phyloP scores from a whole-genome alignment of 2,888 invertebrate genomes.

The Cantharis lateralis region DNA sequence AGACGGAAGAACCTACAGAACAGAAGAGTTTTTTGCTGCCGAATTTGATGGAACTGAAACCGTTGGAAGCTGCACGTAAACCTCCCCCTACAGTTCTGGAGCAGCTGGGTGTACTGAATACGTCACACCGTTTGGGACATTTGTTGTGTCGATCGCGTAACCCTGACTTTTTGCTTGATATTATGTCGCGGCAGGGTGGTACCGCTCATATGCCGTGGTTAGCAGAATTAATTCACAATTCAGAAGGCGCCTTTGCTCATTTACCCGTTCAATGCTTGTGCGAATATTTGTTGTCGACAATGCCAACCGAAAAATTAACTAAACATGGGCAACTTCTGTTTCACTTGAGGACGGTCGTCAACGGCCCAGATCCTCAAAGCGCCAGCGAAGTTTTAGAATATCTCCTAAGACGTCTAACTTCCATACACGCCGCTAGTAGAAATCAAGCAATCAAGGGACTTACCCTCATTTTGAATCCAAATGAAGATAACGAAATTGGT shows the following conservation, averaged over 20 bases:
- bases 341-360: slow-evolving; percentile 63
- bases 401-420: slow-evolving; percentile 82
- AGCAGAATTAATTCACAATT: slow-evolving; percentile 89
- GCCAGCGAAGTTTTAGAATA: slow-evolving; percentile 89
- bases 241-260: slow-evolving; percentile 83
- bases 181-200: slow-evolving; percentile 81
- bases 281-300: slow-evolving; percentile 84
- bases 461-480: slow-evolving; percentile 50
- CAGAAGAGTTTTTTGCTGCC: slow-evolving; percentile 83
- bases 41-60: slow-evolving; percentile 85
- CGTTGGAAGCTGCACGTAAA: slow-evolving; percentile 78
- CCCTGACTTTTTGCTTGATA: slow-evolving; percentile 90
- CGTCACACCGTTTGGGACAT: slow-evolving; percentile 82
- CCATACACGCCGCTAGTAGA: slow-evolving; percentile 77
- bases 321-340: slow-evolving; percentile 69
- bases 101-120: slow-evolving; percentile 77
- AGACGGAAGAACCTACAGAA: slow-evolving; percentile 88
- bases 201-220: slow-evolving; percentile 97
- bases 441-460: slow-evolving; percentile 71
- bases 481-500: slow-evolving; percentile 53
- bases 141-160: slow-evolving; percentile 85
- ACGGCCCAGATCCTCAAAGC: slow-evolving; percentile 58
- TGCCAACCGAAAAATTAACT: slow-evolving; percentile 70
- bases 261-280: slow-evolving; percentile 97
- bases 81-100: slow-evolving; percentile 80